phyloP scores from a whole-genome alignment of 2,888 invertebrate genomes.

The Dicranocentrus wangi region DNA sequence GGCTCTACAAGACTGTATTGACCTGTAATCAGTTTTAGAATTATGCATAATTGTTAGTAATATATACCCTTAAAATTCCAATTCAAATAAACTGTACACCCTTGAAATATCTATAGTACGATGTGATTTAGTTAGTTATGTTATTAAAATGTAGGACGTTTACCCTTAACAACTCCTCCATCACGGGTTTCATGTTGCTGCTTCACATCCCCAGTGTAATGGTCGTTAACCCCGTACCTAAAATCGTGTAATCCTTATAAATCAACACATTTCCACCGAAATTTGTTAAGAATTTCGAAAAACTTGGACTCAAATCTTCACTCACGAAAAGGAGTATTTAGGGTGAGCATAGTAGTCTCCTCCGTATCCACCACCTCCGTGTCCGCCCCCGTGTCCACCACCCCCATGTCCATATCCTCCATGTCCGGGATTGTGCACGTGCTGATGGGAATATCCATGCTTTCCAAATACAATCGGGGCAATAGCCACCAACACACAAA shows the following conservation, averaged over 20 bases:
- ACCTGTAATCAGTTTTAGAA: slow-evolving; percentile 76
- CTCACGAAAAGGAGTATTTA: slow-evolving; percentile 57
- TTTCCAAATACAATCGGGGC: slow-evolving; percentile 58
- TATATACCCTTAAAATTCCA: neutral
- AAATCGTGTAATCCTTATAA: neutral
- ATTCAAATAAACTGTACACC: too few relatives aligned
- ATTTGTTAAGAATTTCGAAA: too few relatives aligned
- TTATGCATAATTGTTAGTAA: too few relatives aligned
- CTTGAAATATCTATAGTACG: too few relatives aligned
- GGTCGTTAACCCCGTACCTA: slow-evolving; percentile 68
- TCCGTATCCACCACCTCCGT: slow-evolving; percentile 52
- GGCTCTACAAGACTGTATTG: slow-evolving; percentile 85
- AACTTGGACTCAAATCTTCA: neutral
- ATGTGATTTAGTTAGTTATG: too few relatives aligned
- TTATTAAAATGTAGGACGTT: too few relatives aligned
- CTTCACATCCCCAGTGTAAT: slow-evolving; percentile 74
- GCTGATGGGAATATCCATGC: slow-evolving; percentile 68
- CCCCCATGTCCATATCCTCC: slow-evolving; percentile 59
- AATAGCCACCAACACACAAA: slow-evolving; percentile 40
- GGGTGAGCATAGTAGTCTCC: slow-evolving; percentile 63
- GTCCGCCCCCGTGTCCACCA: slow-evolving; percentile 43
- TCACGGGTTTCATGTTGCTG: slow-evolving; percentile 83
- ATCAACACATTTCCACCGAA: too few relatives aligned
- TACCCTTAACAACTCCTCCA: slow-evolving; percentile 82
- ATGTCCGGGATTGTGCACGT: slow-evolving; percentile 64